These are phyloP conservation scores for Clarias gariepinus DNA, from an alignment of 2,113 vertebrate species.

Conservation along the genomic window DNA sequence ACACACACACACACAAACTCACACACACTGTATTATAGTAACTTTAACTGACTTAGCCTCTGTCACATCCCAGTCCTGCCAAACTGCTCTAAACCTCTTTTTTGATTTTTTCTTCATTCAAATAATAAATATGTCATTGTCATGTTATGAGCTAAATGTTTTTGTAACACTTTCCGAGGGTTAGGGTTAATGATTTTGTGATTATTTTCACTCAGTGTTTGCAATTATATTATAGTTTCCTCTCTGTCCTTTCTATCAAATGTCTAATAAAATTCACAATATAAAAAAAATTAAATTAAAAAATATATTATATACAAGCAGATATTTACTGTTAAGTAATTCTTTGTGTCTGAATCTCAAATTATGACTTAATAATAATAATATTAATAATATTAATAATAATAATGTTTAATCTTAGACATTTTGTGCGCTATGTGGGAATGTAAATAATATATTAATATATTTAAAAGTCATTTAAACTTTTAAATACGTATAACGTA, in stretches of 20 bases:
- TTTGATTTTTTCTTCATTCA: not conserved
- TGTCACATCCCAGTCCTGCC: not conserved
- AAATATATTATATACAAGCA: not conserved
- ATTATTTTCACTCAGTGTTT: not conserved
- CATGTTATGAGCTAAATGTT: not conserved
- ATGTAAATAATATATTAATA: too few species aligned
- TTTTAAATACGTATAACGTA: too few species aligned
- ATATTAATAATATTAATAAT: too few species aligned
- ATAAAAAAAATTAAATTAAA: not conserved
- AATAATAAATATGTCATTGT: not conserved
- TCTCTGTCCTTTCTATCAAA: not conserved
- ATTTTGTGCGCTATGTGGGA: not conserved
- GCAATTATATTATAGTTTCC: not conserved
- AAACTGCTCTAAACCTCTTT: not conserved
- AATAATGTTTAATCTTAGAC: not conserved
- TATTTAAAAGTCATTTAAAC: not conserved
- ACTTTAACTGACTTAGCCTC: not conserved
- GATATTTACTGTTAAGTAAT: not conserved
- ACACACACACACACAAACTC: not conserved
- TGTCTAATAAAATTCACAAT: not conserved
- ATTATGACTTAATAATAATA: too few species aligned
- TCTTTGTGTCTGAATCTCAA: not conserved
- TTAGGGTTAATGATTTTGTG: not conserved
- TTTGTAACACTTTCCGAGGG: not conserved
- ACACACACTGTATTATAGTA: not conserved